phyloP scores from a whole-genome alignment of 2,888 invertebrate species.

The Lathronympha strigana region DNA sequence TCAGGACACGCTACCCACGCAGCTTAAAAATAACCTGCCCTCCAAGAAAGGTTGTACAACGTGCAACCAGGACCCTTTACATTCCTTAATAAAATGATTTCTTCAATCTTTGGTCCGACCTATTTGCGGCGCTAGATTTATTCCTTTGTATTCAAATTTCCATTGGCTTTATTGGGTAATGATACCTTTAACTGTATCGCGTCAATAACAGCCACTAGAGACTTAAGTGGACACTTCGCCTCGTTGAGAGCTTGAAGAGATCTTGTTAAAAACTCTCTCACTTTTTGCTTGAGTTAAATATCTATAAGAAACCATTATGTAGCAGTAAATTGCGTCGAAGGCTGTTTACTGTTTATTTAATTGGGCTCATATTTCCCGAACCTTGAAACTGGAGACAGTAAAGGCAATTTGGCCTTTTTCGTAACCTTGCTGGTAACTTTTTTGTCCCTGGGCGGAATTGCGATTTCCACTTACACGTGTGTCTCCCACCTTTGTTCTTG shows the following conservation, averaged over 20 bases:
- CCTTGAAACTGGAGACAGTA: constrained; percentile 19
- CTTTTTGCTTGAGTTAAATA: constrained; percentile 9
- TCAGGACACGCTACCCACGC: constrained; percentile 30
- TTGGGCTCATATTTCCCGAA: constrained; percentile 15
- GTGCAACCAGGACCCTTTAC: neutral
- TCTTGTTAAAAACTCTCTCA: constrained; percentile 46
- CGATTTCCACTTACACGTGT: neutral
- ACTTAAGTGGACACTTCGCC: constrained; percentile 46
- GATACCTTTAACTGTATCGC: constrained; percentile 22
- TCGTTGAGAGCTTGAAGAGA: constrained; percentile 46
- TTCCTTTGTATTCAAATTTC: constrained; percentile 18
- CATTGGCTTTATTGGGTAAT: constrained; percentile 15
- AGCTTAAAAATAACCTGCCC: constrained; percentile 11
- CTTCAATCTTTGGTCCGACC: neutral
- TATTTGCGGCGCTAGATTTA: constrained; percentile 16
- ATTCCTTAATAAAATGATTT: neutral
- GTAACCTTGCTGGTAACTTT: constrained; percentile 31
- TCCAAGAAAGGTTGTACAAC: neutral
- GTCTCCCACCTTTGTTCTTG: constrained; percentile 22
- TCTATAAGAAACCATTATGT: neutral
- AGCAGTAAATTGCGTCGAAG: neutral
- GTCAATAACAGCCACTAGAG: constrained; percentile 43
- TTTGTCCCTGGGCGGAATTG: constrained; percentile 13
- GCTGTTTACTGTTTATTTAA: constrained; percentile 17
- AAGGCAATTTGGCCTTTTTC: constrained; percentile 18